These are phyloP conservation scores for Hylaeus anthracinus DNA, from an alignment of 1,140 invertebrate genomes.

Conservation along the genomic window DNA sequence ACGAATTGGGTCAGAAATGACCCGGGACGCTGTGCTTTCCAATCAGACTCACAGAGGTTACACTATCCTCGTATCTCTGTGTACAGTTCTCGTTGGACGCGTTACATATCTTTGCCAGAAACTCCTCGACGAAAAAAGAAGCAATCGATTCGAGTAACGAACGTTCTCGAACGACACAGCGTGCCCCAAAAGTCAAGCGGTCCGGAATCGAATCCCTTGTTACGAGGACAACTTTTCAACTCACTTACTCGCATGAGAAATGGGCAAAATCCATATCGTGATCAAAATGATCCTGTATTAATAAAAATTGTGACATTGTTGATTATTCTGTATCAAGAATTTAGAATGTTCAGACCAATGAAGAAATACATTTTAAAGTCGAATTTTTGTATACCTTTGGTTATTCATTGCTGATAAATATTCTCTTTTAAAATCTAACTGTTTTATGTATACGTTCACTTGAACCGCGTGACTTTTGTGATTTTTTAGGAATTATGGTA, in stretches of 20 bases:
- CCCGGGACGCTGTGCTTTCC: not conserved
- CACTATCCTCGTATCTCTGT: not conserved
- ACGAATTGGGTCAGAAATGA: not conserved
- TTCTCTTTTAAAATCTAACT: too few relatives aligned
- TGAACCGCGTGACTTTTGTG: not conserved
- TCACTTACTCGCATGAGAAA: too few relatives aligned
- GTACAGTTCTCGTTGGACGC: too few relatives aligned
- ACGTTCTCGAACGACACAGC: not conserved
- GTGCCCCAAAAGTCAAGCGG: not conserved
- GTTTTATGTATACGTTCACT: too few relatives aligned
- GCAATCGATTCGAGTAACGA: slow-evolving; percentile 1
- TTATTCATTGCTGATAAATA: too few relatives aligned
- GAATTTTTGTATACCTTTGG: too few relatives aligned
- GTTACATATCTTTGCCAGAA: not conserved
- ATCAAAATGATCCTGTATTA: too few relatives aligned
- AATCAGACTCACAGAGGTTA: not conserved
- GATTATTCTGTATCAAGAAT: too few relatives aligned
- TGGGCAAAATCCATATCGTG: too few relatives aligned
- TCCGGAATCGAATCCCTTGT: not conserved
- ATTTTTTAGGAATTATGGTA: not conserved
- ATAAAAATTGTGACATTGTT: too few relatives aligned
- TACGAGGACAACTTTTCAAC: not conserved
- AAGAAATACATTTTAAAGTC: too few relatives aligned
- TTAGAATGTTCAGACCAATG: too few relatives aligned
- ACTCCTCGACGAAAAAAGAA: not conserved